phyloP scores from a whole-genome alignment of 2,113 vertebrate species.

The Cheirogaleus medius region DNA sequence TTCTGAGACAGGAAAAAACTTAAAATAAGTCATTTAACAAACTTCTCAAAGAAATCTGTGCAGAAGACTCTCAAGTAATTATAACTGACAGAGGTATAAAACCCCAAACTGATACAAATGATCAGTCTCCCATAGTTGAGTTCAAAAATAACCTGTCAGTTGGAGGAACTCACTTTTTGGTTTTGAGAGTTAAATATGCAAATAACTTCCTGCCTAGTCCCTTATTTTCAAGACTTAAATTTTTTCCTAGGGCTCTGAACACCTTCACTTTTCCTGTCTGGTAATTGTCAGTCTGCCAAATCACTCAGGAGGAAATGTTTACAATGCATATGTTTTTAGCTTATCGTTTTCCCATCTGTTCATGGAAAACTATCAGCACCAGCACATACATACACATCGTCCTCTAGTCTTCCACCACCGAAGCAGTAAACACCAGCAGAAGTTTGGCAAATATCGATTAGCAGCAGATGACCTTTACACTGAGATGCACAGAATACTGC shows the following conservation, averaged over 20 bases:
- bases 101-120: neutral
- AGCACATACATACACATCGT: neutral
- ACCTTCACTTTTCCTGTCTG: neutral
- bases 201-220: neutral
- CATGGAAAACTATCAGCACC: neutral
- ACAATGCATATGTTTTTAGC: conserved; percentile 32
- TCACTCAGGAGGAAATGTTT: conserved; percentile 53
- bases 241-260: neutral
- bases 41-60: neutral
- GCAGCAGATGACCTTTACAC: conserved; percentile 12
- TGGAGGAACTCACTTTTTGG: neutral
- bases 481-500: neutral
- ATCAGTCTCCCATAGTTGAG: neutral
- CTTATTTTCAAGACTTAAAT: conserved; percentile 36
- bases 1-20: neutral
- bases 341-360: conserved; percentile 66
- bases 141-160: neutral
- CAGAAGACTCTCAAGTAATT: neutral
- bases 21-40: neutral
- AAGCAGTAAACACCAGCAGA: conserved; percentile 4
- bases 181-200: conserved; percentile 17
- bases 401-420: neutral
- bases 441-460: neutral
- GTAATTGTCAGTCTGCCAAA: conserved; percentile 53
- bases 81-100: neutral